These are phyloP conservation scores for Drosophila pachea DNA, from an alignment of 1,140 invertebrate species.

Conservation along the genomic window DNA sequence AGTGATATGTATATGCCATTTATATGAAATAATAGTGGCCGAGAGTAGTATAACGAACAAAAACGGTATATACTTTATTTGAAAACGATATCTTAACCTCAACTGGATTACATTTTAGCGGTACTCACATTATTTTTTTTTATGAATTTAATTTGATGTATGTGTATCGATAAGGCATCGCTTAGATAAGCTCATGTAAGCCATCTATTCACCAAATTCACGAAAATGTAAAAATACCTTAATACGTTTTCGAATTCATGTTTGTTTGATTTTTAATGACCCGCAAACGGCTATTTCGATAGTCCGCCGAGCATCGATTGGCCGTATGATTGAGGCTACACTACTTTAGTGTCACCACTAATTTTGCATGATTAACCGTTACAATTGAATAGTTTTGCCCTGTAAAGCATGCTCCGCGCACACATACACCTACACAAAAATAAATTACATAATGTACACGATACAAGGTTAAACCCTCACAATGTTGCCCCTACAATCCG, in stretches of 20 bases:
- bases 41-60: slow-evolving; percentile 65
- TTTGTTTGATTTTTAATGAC: slow-evolving; percentile 1
- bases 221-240: slow-evolving; percentile 18
- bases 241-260: slow-evolving; percentile 1
- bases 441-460: slow-evolving; percentile 75
- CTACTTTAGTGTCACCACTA: slow-evolving; percentile 8
- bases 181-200: slow-evolving; percentile 49
- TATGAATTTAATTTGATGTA: slow-evolving; percentile 44
- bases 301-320: background rate
- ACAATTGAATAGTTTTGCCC: slow-evolving; percentile 19
- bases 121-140: slow-evolving; percentile 38
- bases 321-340: slow-evolving; percentile 13
- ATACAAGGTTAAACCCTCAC: slow-evolving; percentile 50
- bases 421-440: slow-evolving; percentile 31
- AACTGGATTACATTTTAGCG: slow-evolving; percentile 62
- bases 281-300: background rate
- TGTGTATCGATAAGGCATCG: slow-evolving; percentile 39
- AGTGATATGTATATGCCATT: slow-evolving; percentile 18
- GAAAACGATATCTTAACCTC: slow-evolving; percentile 58
- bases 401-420: slow-evolving; percentile 5
- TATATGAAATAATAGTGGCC: background rate
- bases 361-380: slow-evolving; percentile 2
- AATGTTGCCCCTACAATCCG: slow-evolving; percentile 42
- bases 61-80: slow-evolving; percentile 71
- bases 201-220: slow-evolving; percentile 46